Base-by-base conservation (phyloP, 1,140 invertebrate genomes). In the Calliopsis andreniformis region DNA sequence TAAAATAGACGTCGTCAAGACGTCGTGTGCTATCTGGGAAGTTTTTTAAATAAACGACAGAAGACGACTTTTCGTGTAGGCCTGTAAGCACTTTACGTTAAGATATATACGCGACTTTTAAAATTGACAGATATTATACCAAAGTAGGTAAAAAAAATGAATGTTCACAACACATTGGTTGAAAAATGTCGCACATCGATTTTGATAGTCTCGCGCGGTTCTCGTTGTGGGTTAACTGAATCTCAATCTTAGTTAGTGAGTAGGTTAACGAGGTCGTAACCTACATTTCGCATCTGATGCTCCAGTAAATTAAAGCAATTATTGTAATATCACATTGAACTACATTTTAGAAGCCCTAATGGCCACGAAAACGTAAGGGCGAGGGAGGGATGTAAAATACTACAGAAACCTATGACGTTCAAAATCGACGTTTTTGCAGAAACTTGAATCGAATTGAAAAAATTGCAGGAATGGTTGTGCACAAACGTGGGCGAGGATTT, bases 191-290 rank as follows among this genome's bases (percentile, higher is more conserved):
- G 16, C 47, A 20, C 35, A 64, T 73, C 61, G 70, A 73, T 66
- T 55, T 55, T 18, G 35, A 55, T 66, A 55, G 49, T 64, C 28
- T 64, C 49, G 3, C 70, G 14, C 47, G 10, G 39, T 16, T 28
- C 39, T 47, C 49, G 18, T 8, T 12, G 28, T 28, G 28, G 51
- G 51, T 56, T 73, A 73, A 73, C 70, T n/a, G 62, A 67, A 75
- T 75, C 62, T 75, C 71, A 23, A n/a, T 67, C 71, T 75, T 43
- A 35, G 63, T 75, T 43, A 35, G 63, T 63, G 71, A 75, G 20
- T 67, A 67, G 71, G 71, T 75, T 75, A 75, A 75, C 63, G 63
- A 75, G 71, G 62, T 49, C 62, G 51, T 75, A 58, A 75, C 71
- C 71, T 66, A 75, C 51, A 75, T 75, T 39, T 51, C 7, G 42